Base-by-base conservation (phyloP, 2,797 vertebrate genomes). In the Danionella dracula region DNA sequence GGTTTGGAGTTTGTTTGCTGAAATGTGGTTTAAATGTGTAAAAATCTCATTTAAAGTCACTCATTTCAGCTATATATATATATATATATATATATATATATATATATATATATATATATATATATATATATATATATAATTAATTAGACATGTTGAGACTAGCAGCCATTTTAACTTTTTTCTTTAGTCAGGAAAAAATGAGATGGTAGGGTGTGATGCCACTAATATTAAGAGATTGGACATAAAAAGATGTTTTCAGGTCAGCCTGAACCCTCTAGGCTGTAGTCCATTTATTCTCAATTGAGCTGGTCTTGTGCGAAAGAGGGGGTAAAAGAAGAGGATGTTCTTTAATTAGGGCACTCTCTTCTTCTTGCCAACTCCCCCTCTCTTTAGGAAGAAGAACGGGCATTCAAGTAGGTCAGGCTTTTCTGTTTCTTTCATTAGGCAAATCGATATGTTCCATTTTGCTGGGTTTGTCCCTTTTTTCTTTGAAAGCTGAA, bases 291-390 rank as follows among this genome's bases (percentile, higher is more conserved):
- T 85, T 82, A 71, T 74, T 82, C 69, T 68, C 68, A 70, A n/a
- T n/a, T n/a, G n/a, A n/a, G n/a, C n/a, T n/a, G n/a, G n/a, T 79
- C 67, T 72, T 80, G 73, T 80, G 78, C 81, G 73, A 78, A 73
- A 70, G 27, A 61, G 37, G 27, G 49, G 54, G 29, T 12, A 50
- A 49, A 40, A 31, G 13, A 16, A 38, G 48, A 70, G 61, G 32
- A 53, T 32, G 23, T 41, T 68, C 31, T 71, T 59, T 44, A 56
- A 64, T 42, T 61, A 44, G 50, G 42, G 31, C 42, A 21, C 35
- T 13, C 49, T 46, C 20, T 29, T 27, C 9, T 38, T 48, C 32
- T 62, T 55, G 65, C 56, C 69, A n/a, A n/a, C 19, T 29, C 3
- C 8, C 42, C 54, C 23, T 61, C 64, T 72, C 56, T 72, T 51